These are phyloP conservation scores for Aselliscus stoliczkanus DNA, from an alignment of 2,797 vertebrate genomes.

Conservation along the genomic window DNA sequence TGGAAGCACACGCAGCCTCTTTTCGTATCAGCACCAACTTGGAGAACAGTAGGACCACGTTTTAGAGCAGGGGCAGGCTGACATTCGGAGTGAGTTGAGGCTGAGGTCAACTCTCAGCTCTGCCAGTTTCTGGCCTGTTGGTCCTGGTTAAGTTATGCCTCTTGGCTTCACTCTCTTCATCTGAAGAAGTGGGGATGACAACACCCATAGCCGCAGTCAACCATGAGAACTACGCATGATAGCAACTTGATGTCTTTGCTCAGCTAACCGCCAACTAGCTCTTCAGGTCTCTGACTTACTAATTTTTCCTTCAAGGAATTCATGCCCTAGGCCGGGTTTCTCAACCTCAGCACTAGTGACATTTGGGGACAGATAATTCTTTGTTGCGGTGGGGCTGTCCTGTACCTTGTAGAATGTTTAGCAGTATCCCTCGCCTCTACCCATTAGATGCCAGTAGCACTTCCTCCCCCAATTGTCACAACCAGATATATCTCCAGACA, in stretches of 20 bases:
- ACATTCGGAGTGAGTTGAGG: rapidly evolving
- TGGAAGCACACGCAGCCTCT: neutral
- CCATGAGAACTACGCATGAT: neutral
- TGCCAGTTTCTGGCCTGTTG: neutral
- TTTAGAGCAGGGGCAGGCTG: neutral
- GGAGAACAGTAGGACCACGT: neutral
- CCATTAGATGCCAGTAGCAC: neutral
- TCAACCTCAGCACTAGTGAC: neutral
- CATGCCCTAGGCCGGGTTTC: neutral
- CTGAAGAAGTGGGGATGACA: neutral
- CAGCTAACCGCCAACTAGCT: neutral
- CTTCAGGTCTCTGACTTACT: neutral
- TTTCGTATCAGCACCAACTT: neutral
- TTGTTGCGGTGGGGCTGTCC: rapidly evolving
- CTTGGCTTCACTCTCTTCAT: neutral
- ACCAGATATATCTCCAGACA: neutral
- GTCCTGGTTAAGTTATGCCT: neutral
- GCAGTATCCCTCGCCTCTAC: neutral
- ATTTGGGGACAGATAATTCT: neutral
- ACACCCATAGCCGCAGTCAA: neutral
- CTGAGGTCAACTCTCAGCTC: neutral
- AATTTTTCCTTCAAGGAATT: neutral
- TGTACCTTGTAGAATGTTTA: neutral
- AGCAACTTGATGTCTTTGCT: neutral
- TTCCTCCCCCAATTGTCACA: neutral